A percentile compares a stretch with the other conserved stretches of the same genome.
phyloP scores from a whole-genome alignment of 2,113 vertebrate species.

The Petromus typicus region DNA sequence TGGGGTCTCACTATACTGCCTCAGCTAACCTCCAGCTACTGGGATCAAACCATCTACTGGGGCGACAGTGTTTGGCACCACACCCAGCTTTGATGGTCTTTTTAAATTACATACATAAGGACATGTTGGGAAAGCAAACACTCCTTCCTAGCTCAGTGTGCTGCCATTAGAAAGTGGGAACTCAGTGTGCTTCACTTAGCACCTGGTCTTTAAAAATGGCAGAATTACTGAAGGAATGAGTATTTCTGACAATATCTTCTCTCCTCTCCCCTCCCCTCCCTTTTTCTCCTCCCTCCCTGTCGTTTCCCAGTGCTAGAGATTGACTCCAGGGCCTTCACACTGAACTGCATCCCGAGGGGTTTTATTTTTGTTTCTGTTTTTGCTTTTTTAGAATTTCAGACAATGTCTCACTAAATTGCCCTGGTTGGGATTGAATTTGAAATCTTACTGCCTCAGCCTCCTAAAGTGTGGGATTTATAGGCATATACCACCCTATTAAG shows the following conservation, averaged over 20 bases:
- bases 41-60: neutral
- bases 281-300: too few relatives aligned
- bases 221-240: neutral
- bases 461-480: neutral
- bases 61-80: neutral
- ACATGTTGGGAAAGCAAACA: neutral
- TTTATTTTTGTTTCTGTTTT: too few relatives aligned
- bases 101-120: neutral
- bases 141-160: accelerated
- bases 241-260: neutral
- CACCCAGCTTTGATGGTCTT: neutral
- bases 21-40: neutral
- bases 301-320: too few relatives aligned
- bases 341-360: neutral
- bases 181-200: accelerated
- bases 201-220: neutral
- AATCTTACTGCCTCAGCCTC: neutral
- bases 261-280: too few relatives aligned
- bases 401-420: neutral
- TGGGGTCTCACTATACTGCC: neutral
- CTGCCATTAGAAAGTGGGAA: too few relatives aligned
- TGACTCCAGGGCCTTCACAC: neutral
- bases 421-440: neutral
- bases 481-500: neutral
- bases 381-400: neutral